Conservation (phyloP, 2,888 invertebrate species). For the Idaea straminata region DNA sequence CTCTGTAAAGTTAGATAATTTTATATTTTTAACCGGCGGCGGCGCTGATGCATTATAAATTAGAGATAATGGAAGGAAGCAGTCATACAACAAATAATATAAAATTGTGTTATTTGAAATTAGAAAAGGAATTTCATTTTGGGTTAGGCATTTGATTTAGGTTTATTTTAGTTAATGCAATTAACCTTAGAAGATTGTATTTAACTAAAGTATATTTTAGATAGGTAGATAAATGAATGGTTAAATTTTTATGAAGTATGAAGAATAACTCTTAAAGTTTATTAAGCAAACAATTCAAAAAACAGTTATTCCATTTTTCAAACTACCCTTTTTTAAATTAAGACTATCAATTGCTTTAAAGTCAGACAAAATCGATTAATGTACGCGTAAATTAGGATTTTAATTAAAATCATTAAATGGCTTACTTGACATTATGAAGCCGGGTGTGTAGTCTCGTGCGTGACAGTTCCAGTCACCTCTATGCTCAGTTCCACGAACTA, state of each 20-base stretch:
- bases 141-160: background rate
- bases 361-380: background rate
- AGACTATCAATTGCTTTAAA: background rate
- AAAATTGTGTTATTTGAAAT: too few relatives aligned
- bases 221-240: background rate
- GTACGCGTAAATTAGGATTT: background rate
- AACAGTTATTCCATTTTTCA: conserved; percentile 1
- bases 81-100: background rate
- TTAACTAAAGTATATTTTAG: background rate
- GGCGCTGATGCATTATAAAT: background rate
- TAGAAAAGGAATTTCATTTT: background rate
- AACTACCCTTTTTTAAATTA: conserved; percentile 17
- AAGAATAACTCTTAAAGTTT: background rate
- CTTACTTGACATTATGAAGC: conserved; percentile 77
- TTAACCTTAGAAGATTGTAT: background rate
- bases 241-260: background rate
- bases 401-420: conserved; percentile 18
- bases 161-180: background rate
- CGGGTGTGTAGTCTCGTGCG: conserved; percentile 68
- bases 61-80: background rate
- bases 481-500: conserved; percentile 55
- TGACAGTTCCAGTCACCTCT: conserved; percentile 71
- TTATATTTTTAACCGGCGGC: background rate
- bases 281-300: background rate
- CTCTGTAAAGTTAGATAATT: background rate